These are phyloP conservation scores for Chloropsis hardwickii DNA, from an alignment of 2,113 vertebrate species.

Conservation along the genomic window DNA sequence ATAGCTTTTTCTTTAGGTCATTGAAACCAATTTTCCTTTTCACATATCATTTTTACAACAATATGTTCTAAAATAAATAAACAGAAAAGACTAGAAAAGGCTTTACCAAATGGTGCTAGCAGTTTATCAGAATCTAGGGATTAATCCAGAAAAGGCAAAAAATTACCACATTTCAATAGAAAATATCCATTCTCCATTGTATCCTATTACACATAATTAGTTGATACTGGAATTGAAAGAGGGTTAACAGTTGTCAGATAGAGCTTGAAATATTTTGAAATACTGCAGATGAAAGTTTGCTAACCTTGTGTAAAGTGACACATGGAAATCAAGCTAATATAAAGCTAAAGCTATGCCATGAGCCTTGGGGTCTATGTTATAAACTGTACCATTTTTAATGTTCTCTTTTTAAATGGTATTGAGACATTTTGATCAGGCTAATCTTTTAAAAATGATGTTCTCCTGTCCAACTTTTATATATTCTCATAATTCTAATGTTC, in stretches of 20 bases:
- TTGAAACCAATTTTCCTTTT: conserved; percentile 38
- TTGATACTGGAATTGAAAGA: neutral
- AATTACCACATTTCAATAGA: neutral
- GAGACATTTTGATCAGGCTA: neutral
- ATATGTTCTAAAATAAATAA: conserved; percentile 21
- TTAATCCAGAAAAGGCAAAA: neutral
- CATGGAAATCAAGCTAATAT: neutral
- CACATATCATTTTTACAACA: neutral
- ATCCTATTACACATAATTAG: neutral
- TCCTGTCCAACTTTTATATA: neutral
- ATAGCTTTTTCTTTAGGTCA: neutral
- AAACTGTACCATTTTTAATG: neutral
- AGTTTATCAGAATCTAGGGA: neutral
- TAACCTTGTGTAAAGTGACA: neutral
- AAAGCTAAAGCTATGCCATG: neutral
- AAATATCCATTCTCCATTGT: neutral
- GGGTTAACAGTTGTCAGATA: neutral
- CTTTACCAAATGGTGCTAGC: neutral
- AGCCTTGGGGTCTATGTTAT: neutral
- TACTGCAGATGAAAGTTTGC: neutral
- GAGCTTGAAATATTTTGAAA: neutral
- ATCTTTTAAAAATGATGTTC: neutral
- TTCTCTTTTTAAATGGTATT: neutral
- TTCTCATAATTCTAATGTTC: neutral
- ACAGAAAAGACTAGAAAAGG: neutral